Base-by-base conservation (phyloP, 2,888 invertebrate genomes). In the Drosophila paramelanica region DNA sequence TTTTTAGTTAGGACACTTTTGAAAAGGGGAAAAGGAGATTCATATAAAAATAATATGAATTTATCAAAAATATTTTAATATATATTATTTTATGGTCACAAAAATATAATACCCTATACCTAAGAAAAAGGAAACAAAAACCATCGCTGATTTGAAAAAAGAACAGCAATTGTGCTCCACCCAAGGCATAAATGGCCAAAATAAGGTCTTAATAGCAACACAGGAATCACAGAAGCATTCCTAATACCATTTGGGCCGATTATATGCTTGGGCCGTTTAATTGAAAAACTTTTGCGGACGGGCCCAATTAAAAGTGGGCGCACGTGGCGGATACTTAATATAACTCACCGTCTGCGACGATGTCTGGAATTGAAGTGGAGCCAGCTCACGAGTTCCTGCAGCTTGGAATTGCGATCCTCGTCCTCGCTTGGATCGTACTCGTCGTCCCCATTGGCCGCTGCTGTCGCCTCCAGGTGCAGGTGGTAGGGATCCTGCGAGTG, bases 321-420 rank as follows among this genome's bases (percentile, higher is more conserved):
- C 68, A 66, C 52, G 60, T 33, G 47, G 55, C 76, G 79, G 79
- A 74, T 75, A 61, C 64, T 70, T 79, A 50, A 77, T 65, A 36
- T 4, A 20, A 43, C 91, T 88, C 70, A 92, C 92, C 77, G 62
- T 42, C 75, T 80, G 39, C 83, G 81, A 1, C 86, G 81, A 38
- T 81, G 77, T n/a, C 56, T 64, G 51, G 83, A 79, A 69, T 66
- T 85, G 49, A 85, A 61, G 57, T 91, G 87, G 59, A 91, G 73
- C 90, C 90, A 91, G 43, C 77, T 80, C 36, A 87, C 72, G 5
- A 91, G 76, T 14, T 91, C 91, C 77, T 89, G 87, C 13, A 90
- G 65, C 73, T 89, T 91, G 0, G 82, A 73, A 11, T 82, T 79
- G 1, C 88, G 78, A 14, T 90, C 87, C 27, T 51, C 66, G 43